Evolutionary conservation across 2,888 invertebrate genomes (phyloP), one percentile per base, ranked within the genome.

Genomic region (Epinotia demarniana): DNA sequence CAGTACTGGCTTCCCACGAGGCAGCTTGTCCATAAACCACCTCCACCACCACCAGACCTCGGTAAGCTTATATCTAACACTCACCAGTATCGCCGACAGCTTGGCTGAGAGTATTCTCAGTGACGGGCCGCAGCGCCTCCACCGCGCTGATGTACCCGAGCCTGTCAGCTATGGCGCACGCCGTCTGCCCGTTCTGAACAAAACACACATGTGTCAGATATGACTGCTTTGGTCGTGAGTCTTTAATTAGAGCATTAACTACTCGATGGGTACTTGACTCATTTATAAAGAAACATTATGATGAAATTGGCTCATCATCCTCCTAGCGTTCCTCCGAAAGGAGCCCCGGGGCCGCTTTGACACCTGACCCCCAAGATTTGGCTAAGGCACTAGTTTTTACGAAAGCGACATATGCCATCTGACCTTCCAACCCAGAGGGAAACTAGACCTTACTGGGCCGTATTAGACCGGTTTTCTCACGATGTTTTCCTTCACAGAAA

Each of bases 101-200:
- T 80, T 94, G 94, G 73, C 94, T 94, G 8, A 94, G 89, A 2
- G 86, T 95, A 89, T 88, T 95, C 85, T 98, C 97, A 0, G 98
- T 98, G 73, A 98, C 98, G 0, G 98, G 97, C 84, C 99, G 98
- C 71, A 99, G 93, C 5, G 99, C 98, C 90, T 99, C 99, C 77
- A 99, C 99, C 0, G 99, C 99, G 75, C 98, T 99, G 84, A 99
- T 98, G 95, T 99, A 99, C 76, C 99, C 99, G 74, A 99, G 95
- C 77, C 98, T 97, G 89, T 99, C 98, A 33, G 99, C 99, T 83
- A 99, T 99, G 71, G 98, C 98, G 79, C 99, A 95, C 3, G 99
- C 98, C 6, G 99, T 99, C 94, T 99, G 98, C 3, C 99, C 99
- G 90, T 97, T 98, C 99, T 99, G 90, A 23, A 23, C 13, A 19